Conservation (phyloP, 2,888 invertebrate genomes). For the Celastrina argiolus region DNA sequence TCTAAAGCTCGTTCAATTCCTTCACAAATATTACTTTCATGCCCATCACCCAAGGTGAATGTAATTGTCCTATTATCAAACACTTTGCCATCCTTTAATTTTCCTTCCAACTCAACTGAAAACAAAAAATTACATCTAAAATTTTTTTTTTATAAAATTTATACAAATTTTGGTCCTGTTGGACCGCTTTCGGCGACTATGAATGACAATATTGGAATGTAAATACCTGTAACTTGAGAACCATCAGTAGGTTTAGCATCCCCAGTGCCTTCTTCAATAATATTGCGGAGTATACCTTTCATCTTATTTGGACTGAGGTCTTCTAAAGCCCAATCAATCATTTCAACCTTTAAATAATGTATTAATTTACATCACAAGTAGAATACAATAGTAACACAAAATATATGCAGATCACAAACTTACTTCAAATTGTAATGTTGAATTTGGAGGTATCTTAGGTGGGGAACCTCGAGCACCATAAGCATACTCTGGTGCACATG, state of each 20-base stretch:
- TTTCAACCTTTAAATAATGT: conserved; percentile 81
- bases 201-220: too few species aligned
- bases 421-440: conserved; percentile 94
- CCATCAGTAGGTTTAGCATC: conserved; percentile 88
- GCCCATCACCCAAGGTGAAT: conserved; percentile 92
- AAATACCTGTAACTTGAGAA: conserved; percentile 86
- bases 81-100: conserved; percentile 74
- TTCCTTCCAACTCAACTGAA: conserved; percentile 83
- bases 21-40: conserved; percentile 83
- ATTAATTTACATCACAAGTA: not conserved
- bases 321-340: conserved; percentile 91
- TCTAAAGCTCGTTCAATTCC: conserved; percentile 90
- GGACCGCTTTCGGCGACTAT: too few species aligned
- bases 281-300: conserved; percentile 86
- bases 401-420: conserved; percentile 30
- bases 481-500: conserved; percentile 93
- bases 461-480: conserved; percentile 91
- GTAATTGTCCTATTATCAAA: conserved; percentile 91
- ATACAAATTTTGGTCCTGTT: too few species aligned
- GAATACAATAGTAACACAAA: not conserved
- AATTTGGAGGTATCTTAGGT: conserved; percentile 92
- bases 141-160: too few species aligned
- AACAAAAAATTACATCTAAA: conserved; percentile 33
- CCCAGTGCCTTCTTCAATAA: conserved; percentile 84
- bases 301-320: conserved; percentile 92